Base-by-base conservation (phyloP, 1,140 invertebrate genomes). In the Hypsibius dujardini region DNA sequence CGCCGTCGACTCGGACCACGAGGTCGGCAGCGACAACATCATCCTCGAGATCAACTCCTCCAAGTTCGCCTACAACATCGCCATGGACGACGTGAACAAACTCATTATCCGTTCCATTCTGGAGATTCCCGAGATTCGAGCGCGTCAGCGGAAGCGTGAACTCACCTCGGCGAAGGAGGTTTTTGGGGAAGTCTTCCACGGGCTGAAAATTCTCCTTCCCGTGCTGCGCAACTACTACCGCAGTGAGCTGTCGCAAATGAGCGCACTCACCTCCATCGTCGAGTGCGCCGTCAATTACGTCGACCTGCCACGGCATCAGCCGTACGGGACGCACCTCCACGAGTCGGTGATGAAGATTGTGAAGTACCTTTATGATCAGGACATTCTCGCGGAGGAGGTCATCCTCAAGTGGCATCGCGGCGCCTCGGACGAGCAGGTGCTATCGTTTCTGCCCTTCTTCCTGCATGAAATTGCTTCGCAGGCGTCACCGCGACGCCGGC, bases 21-120 rank as follows among this genome's bases (percentile, higher is more conserved):
- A 90, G 78, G 81, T 94, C 0, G 86, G 86, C 74, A 87, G 86
- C 76, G 90, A 94, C 73, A 93, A 94, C 80, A 80, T 95, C 46
- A 89, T 94, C 78, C 79, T 96, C 70, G 92, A 96, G 82, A 91
- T 96, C n/a, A 95, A 96, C 79, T 93, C 90, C 2, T 92, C 91
- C 2, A 87, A 82, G 78, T 92, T 92, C 80, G 91, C 92, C 0
- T 95, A 95, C 77, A 93, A 95, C 77, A 87, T 96, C 72, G 85
- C 86, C 45, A 84, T 94, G 46, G 85, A 87, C 76, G 90, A 95
- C 81, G 88, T 95, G 0, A 91, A 90, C 74, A 88, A 86, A 70
- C 86, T 88, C 76, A 87, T 94, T 40, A 83, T 89, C 0, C 87
- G 88, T 80, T 88, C 87, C 46, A 82, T 92, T 70, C 81, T 93